Evolutionary conservation across 2,113 vertebrate genomes (phyloP).

Genomic region (Oriolus oriolus): DNA sequence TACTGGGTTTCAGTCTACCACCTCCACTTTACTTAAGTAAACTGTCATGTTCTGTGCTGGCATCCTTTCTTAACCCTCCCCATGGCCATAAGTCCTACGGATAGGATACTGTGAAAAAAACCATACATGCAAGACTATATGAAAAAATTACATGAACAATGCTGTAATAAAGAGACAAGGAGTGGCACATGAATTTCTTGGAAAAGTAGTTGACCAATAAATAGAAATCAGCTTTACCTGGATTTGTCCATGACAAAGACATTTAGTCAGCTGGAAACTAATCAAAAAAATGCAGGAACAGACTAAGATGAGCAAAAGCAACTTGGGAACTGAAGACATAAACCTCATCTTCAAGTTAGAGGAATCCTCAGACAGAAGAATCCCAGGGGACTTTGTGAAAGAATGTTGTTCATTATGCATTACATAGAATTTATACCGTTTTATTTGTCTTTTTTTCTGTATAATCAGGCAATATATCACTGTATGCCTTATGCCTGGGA

Average conservation of each 20-base stretch:
- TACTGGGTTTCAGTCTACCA: background rate
- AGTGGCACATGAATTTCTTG: background rate
- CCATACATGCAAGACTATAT: background rate
- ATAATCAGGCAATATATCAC: background rate
- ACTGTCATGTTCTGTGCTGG: background rate
- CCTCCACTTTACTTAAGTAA: background rate
- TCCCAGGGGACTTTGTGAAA: background rate
- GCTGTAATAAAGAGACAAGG: background rate
- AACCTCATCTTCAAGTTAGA: background rate
- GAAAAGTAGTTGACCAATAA: background rate
- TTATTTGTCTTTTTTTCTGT: background rate
- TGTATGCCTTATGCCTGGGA: background rate
- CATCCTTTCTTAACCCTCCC: background rate
- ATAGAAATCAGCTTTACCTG: background rate
- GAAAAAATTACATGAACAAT: background rate
- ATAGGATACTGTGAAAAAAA: background rate
- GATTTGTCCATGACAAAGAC: background rate
- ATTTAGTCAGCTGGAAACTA: background rate
- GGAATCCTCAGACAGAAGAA: background rate
- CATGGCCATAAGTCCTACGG: background rate
- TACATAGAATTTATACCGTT: background rate
- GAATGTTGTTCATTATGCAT: background rate
- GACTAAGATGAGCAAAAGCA: background rate
- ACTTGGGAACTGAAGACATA: background rate
- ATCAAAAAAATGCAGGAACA: background rate